Evolutionary conservation across 30 jellyfish, hydroid and myxozoan genomes (phyloP), one percentile per base, ranked within the genome.

Genomic region (Morbakka virulenta): DNA sequence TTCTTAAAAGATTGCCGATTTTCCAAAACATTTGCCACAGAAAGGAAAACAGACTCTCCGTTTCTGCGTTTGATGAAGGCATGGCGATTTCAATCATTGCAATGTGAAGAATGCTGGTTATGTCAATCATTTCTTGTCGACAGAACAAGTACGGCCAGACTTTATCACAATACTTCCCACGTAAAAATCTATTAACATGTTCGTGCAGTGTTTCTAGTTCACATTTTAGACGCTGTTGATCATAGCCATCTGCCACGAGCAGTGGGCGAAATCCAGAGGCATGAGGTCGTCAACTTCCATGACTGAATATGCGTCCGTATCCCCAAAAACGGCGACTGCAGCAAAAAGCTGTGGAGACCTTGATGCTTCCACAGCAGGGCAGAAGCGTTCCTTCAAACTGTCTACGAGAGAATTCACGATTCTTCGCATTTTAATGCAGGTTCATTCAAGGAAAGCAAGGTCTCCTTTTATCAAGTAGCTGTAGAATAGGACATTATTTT

Each of bases 61-160:
- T 67, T 20, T 67, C 80, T 17, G 80, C 80, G 28, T 67, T 67
- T 67, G 80, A 67, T 2, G 67, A 23, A 1, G 80, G 77, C 20
- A 33, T 67, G 1, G 22, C 80, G 28, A 67, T 67, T 2, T 4
- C 1, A 1, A 67, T 4, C 28, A 30, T 69, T 1, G 80, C 80
- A 1, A 67, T 3, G 22, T 67, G 80, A 1, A 67, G 1, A 2
- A 67, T 1, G 20, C 35, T 67, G 77, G 77, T 23, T 1, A 67
- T 67, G 2, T 69, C 77, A 4, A 65, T 36, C 65, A 24, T 3
- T 63, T 26, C 17, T 28, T 63, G 21, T 13, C 75, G n/a, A n/a
- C n/a, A n/a, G n/a, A 63, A 63, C 26, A 63, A 17, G 25, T 63
- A 50, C 63, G 75, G 47, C 75, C 75, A 63, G 30, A 13, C 41